Conservation (phyloP, 2,113 vertebrate species). For the Noturus placidus region DNA sequence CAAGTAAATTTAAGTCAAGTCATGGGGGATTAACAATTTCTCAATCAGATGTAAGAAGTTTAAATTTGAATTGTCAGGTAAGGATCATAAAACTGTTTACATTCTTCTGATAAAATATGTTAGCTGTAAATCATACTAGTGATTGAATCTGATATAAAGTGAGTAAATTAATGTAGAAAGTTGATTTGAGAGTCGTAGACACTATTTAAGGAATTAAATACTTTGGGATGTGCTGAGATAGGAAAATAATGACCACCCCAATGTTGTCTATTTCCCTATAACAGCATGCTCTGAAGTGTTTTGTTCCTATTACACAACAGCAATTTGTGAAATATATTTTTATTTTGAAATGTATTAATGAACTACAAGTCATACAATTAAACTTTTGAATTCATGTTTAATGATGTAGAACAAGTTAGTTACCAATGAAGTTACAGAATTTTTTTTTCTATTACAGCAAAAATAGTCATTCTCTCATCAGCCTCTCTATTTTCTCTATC, state of each 20-base stretch:
- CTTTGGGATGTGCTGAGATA: neutral
- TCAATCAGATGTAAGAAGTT: constrained; percentile 7
- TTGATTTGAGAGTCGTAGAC: neutral
- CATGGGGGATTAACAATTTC: constrained; percentile 15
- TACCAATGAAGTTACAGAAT: neutral
- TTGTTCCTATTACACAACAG: neutral
- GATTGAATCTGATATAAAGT: neutral
- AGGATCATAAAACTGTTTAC: constrained; percentile 1
- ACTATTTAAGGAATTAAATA: neutral
- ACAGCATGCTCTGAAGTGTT: neutral
- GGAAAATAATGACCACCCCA: neutral
- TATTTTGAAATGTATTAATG: neutral
- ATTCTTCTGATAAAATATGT: neutral
- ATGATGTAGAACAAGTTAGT: neutral
- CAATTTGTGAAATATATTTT: neutral
- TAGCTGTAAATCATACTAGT: neutral
- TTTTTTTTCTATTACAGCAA: neutral
- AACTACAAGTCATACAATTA: neutral
- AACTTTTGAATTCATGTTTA: neutral
- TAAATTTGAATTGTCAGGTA: constrained; percentile 23
- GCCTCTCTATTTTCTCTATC: neutral
- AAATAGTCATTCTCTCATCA: neutral
- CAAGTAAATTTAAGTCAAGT: neutral
- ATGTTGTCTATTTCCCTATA: neutral
- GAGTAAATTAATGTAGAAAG: neutral